Conservation (phyloP, 2,113 vertebrate species). For the Cisticola juncidis region DNA sequence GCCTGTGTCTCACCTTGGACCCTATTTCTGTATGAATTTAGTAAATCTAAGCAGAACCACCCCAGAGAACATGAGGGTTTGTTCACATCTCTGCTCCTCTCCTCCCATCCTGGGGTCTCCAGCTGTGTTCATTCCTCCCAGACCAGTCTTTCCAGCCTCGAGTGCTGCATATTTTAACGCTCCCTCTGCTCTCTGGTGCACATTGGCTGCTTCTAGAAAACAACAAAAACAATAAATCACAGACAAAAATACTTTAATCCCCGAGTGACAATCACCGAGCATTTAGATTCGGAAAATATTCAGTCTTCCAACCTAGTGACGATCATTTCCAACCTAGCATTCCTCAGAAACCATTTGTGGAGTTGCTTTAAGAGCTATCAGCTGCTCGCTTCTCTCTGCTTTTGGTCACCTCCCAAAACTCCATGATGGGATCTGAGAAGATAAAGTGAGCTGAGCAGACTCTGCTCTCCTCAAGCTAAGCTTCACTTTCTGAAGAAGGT, state of each 20-base stretch:
- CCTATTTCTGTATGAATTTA: not conserved
- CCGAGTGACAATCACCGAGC: not conserved
- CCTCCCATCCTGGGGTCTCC: not conserved
- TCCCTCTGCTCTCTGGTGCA: not conserved
- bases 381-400: not conserved
- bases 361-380: not conserved
- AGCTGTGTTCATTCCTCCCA: not conserved
- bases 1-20: not conserved
- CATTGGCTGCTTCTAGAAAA: not conserved
- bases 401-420: slow-evolving; percentile 5
- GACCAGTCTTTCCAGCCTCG: not conserved
- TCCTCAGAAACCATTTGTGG: not conserved
- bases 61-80: not conserved
- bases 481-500: not conserved
- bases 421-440: not conserved
- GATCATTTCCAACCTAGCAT: not conserved
- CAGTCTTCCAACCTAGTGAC: not conserved
- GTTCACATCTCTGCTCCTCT: not conserved
- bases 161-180: not conserved
- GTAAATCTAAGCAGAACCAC: not conserved
- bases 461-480: not conserved
- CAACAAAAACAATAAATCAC: not conserved
- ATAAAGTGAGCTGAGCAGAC: not conserved
- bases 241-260: not conserved
- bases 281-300: not conserved